phyloP scores from a whole-genome alignment of 2,113 vertebrate genomes.

The Anguilla rostrata region DNA sequence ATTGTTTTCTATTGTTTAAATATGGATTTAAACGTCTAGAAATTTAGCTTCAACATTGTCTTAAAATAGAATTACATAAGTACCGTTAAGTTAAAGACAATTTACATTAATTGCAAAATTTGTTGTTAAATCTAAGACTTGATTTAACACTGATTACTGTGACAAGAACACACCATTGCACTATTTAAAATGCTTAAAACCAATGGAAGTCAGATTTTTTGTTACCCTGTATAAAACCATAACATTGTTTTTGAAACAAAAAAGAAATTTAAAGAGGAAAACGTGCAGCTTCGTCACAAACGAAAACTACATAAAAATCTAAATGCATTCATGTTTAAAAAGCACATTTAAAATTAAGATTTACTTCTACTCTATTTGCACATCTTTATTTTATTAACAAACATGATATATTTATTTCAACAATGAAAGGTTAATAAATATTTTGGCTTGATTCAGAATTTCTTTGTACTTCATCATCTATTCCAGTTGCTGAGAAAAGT shows the following conservation, averaged over 20 bases:
- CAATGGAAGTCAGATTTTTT: slow-evolving; percentile 79
- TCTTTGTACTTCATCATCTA: slow-evolving; percentile 60
- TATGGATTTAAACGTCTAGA: slow-evolving; percentile 61
- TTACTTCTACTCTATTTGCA: slow-evolving; percentile 68
- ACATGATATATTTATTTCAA: slow-evolving; percentile 65
- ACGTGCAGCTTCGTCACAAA: slow-evolving; percentile 60
- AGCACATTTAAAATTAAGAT: slow-evolving; percentile 56
- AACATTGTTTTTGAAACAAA: slow-evolving; percentile 63
- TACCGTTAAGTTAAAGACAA: slow-evolving; percentile 85
- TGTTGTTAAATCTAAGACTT: slow-evolving; percentile 81
- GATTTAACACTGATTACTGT: slow-evolving; percentile 88
- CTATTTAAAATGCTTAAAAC: slow-evolving; percentile 74
- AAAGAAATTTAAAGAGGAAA: slow-evolving; percentile 71
- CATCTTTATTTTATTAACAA: slow-evolving; percentile 81
- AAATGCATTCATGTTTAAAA: slow-evolving; percentile 46
- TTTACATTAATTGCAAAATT: slow-evolving; percentile 82
- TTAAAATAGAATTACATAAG: slow-evolving; percentile 80
- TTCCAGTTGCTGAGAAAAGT: slow-evolving; percentile 69
- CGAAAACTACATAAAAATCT: slow-evolving; percentile 41
- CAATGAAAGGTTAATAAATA: slow-evolving; percentile 78
- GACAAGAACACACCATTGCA: slow-evolving; percentile 80
- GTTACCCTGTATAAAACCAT: slow-evolving; percentile 92
- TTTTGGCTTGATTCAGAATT: slow-evolving; percentile 66
- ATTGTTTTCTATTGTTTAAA: slow-evolving; percentile 40
- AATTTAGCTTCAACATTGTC: slow-evolving; percentile 59